Evolutionary conservation across 2,888 invertebrate genomes (phyloP).

Genomic region (Allolobophora icterica): DNA sequence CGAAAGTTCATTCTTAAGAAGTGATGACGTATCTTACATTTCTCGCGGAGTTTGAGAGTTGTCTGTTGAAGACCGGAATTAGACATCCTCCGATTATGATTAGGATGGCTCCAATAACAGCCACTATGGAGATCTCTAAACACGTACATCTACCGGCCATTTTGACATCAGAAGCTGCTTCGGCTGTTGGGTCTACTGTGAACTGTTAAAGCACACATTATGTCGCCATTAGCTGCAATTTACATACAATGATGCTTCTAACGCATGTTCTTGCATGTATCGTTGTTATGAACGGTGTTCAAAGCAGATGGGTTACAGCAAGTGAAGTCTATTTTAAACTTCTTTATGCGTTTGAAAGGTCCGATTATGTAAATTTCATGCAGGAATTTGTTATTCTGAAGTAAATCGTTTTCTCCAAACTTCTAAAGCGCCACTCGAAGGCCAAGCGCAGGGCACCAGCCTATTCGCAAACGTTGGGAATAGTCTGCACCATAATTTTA

Average conservation of each 20-base stretch:
- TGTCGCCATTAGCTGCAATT: no score
- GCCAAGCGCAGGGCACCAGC: no score
- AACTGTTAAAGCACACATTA: no score
- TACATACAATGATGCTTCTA: no score
- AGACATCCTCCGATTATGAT: background rate
- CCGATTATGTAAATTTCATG: no score
- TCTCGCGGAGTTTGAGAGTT: background rate
- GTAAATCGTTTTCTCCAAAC: no score
- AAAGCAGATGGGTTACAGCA: background rate
- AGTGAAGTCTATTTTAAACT: background rate
- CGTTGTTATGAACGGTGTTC: background rate
- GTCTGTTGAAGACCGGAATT: background rate
- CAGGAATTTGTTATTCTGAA: no score
- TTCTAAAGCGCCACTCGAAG: no score
- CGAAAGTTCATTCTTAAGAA: background rate
- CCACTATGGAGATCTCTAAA: background rate
- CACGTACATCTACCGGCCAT: background rate
- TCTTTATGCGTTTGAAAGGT: background rate
- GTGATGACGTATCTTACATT: background rate
- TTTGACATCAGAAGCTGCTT: background rate
- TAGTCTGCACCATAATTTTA: no score
- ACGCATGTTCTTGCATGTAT: background rate
- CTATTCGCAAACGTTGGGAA: no score
- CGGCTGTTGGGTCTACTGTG: no score
- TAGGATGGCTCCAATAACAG: background rate